Base-by-base conservation (phyloP, 2,888 invertebrate genomes). In the Microdon myrmicae region DNA sequence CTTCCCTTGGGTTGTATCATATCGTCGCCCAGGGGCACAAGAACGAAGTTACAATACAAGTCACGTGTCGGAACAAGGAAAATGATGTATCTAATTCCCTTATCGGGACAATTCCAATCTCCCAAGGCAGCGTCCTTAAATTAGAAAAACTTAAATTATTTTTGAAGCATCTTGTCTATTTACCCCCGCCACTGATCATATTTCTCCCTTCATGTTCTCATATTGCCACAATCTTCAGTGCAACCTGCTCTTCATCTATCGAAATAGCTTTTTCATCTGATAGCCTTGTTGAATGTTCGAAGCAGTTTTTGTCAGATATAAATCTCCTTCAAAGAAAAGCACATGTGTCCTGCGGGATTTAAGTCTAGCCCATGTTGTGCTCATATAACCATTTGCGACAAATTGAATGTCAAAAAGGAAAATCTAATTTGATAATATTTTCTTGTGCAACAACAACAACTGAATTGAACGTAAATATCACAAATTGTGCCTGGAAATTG, bases 401-500 rank as follows among this genome's bases (percentile, higher is more conserved):
- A 58, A 64, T 64, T 58, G 48, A 64, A 64, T 53, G 64, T 64
- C 64, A 64, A 64, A 53, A 51, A 43, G 47, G n/a, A n/a, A 41
- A 58, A 64, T 58, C 51, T 58, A 64, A 64, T 64, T 64, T 47
- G 64, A 53, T 47, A 53, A 37, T 47, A 58, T 53, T 51, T 58
- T 51, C 31, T 25, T 51, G 22, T 9, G 23, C 45, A 38, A 43
- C 53, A 31, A 45, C 32, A 43, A 22, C 9, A 56, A 17, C 49
- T 20, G 19, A 38, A 53, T n/a, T 20, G 19, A 38, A 53, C 8
- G 32, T 31, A 26, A 41, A 22, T 32, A 34, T 8, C 20, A 25
- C 14, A 13, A 19, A 49, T 23, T 4, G 32, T 32, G 14, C 16
- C 13, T 16, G 13, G 16, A 7, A 5, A 10, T 16, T 4, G 9